Evolutionary conservation across 2,888 invertebrate species (phyloP), one percentile per base, ranked within the genome.

Genomic region (Carterocephalus palaemon): DNA sequence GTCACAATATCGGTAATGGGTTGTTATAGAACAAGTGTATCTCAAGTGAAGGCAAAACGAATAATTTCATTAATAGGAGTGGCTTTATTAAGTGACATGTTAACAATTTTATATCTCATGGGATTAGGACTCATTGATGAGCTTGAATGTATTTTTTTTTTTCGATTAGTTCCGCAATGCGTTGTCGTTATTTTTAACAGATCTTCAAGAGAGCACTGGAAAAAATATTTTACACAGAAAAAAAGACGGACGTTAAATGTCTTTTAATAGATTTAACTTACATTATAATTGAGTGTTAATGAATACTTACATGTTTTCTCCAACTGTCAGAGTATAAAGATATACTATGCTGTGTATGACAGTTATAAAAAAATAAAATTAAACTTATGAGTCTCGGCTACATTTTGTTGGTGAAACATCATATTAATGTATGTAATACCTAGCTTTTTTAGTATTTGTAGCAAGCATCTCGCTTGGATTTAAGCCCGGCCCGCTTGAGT

Each of bases 201-300:
- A 41, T 47, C 32, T 3, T 59, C 59, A 4, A 48, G 57, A 19
- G 31, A 51, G 4, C 34, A 47, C 32, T 56, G 52, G 53, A 51
- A 51, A n/a, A 48, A 16, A 22, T 45, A 32, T 45, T 32, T 31
- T 24, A 23, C 23, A 8, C 23, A 8, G 24, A 23, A 15, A 22
- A 45, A 24, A 8, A 24, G n/a, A 8, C 37, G 15, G 10, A n/a
- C 5, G 4, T 1, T 16, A n/a, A 15, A 16, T 31, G 2, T 1
- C 5, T 31, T 7, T 12, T 26, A 7, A 12, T 9, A 9, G 10
- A 9, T 23, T n/a, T n/a, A n/a, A n/a, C n/a, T n/a, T n/a, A n/a
- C n/a, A n/a, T n/a, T n/a, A n/a, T n/a, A n/a, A n/a, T n/a, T n/a
- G n/a, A n/a, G n/a, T n/a, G n/a, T n/a, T n/a, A n/a, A n/a, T n/a